Evolutionary conservation across 2,888 invertebrate genomes (phyloP).

Genomic region (Linnaemya vulpina): DNA sequence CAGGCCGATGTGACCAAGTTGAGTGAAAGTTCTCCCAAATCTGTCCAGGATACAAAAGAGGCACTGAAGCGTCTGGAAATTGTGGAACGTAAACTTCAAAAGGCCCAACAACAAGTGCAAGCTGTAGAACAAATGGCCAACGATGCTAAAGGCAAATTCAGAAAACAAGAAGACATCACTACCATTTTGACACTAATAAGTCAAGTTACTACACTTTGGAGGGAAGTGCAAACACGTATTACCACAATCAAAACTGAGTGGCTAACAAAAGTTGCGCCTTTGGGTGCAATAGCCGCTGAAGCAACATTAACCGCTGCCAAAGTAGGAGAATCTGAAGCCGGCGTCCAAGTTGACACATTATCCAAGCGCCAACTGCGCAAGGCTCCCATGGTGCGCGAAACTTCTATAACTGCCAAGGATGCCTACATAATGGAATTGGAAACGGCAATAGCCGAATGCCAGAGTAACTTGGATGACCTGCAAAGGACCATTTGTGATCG

Average conservation of each 20-base stretch:
- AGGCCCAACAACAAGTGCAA: slow-evolving; percentile 84
- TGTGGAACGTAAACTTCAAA: slow-evolving; percentile 85
- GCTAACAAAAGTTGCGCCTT: slow-evolving; percentile 78
- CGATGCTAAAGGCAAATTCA: slow-evolving; percentile 85
- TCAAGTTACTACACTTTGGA: slow-evolving; percentile 87
- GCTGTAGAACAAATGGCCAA: slow-evolving; percentile 86
- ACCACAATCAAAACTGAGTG: slow-evolving; percentile 83
- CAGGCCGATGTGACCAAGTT: slow-evolving; percentile 89
- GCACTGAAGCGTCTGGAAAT: slow-evolving; percentile 80
- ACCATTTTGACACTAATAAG: slow-evolving; percentile 86
- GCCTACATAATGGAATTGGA: slow-evolving; percentile 91
- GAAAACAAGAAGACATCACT: slow-evolving; percentile 84
- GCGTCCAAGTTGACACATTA: slow-evolving; percentile 92
- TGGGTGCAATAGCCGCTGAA: slow-evolving; percentile 84
- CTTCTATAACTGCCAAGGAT: slow-evolving; percentile 90
- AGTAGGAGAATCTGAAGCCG: slow-evolving; percentile 89
- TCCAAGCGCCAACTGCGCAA: slow-evolving; percentile 83
- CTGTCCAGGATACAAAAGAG: slow-evolving; percentile 74
- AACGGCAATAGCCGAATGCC: slow-evolving; percentile 89
- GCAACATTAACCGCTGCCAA: slow-evolving; percentile 89
- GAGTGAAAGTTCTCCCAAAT: slow-evolving; percentile 83
- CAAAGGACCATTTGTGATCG: slow-evolving; percentile 86
- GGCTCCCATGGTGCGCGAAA: slow-evolving; percentile 84
- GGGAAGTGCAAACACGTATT: slow-evolving; percentile 85
- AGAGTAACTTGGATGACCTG: slow-evolving; percentile 86